These are phyloP conservation scores for Lucifuga dentata DNA, from an alignment of 2,113 vertebrate species.

Conservation along the genomic window DNA sequence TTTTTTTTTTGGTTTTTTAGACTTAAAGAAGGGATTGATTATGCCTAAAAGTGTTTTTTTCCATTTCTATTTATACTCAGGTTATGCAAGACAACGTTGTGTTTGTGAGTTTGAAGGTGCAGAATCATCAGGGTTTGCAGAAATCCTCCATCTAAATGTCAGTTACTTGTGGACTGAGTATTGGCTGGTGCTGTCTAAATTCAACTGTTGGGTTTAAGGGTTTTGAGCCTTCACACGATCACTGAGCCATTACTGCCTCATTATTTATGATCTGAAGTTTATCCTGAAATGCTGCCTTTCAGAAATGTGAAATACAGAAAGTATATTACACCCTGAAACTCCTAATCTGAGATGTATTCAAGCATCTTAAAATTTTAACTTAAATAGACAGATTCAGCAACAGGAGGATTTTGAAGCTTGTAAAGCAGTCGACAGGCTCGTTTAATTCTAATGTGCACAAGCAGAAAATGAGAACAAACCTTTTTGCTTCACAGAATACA, in stretches of 20 bases:
- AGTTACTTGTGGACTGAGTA: constrained; percentile 53
- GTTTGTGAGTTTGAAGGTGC: too few species aligned
- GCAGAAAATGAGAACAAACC: constrained; percentile 39
- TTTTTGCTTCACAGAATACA: constrained; percentile 10
- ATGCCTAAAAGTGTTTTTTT: neutral
- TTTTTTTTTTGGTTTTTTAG: constrained; percentile 21
- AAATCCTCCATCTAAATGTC: constrained; percentile 31
- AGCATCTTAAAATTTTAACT: constrained; percentile 54
- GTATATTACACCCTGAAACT: constrained; percentile 62
- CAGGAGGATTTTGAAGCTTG: too few species aligned
- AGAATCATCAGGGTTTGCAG: constrained; percentile 13
- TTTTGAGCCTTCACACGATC: constrained; percentile 3
- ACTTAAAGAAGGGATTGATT: constrained; percentile 64
- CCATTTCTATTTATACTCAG: constrained; percentile 37
- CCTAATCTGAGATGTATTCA: constrained; percentile 64
- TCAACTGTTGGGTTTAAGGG: constrained; percentile 4
- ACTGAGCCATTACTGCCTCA: constrained; percentile 13
- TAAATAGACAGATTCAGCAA: constrained; percentile 40
- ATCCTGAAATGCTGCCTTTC: constrained; percentile 36
- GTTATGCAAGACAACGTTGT: constrained; percentile 20
- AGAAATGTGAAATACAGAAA: constrained; percentile 47
- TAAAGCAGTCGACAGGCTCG: too few species aligned
- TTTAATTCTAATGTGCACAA: constrained; percentile 34
- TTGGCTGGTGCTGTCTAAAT: constrained; percentile 42
- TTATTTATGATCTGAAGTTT: constrained; percentile 44